Conservation (phyloP, 2,888 invertebrate species). For the Macaria liturata region DNA sequence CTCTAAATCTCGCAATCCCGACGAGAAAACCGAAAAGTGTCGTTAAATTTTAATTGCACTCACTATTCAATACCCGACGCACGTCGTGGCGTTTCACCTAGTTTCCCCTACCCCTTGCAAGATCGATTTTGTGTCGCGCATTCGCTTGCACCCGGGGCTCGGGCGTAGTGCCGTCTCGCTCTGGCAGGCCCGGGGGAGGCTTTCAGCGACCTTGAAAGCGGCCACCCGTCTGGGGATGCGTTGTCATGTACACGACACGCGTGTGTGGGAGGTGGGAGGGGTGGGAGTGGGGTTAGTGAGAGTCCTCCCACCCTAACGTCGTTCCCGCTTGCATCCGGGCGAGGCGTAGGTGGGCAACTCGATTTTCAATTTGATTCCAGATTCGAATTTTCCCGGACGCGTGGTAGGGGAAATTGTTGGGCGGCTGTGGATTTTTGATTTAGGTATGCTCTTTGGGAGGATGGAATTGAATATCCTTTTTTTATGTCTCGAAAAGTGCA, state of each 20-base stretch:
- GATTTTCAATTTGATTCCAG: constrained; percentile 70
- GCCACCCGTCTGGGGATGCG: constrained; percentile 63
- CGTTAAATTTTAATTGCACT: constrained; percentile 45
- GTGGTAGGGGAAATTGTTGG: constrained; percentile 43
- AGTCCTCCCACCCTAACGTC: constrained; percentile 58
- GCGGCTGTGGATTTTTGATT: constrained; percentile 33
- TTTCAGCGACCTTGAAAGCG: constrained; percentile 79
- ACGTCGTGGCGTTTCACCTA: constrained; percentile 72
- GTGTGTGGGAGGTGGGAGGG: constrained; percentile 36
- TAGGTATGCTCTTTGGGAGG: constrained; percentile 22
- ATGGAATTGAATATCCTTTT: constrained; percentile 27
- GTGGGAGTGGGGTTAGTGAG: constrained; percentile 68
- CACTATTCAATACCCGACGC: constrained; percentile 40
- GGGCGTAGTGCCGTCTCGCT: constrained; percentile 61
- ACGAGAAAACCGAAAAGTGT: constrained; percentile 9
- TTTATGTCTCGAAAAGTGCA: constrained; percentile 15
- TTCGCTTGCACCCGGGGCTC: constrained; percentile 76
- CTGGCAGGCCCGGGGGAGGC: constrained; percentile 50
- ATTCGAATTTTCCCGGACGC: constrained; percentile 51
- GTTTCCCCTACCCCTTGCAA: constrained; percentile 77
- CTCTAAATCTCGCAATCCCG: constrained; percentile 6
- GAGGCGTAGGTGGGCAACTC: constrained; percentile 54
- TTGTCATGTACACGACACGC: constrained; percentile 49
- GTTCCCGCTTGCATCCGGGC: constrained; percentile 81
- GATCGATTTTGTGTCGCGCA: constrained; percentile 80